Conservation (phyloP, 1,140 invertebrate genomes). For the Drosophila seguyi region DNA sequence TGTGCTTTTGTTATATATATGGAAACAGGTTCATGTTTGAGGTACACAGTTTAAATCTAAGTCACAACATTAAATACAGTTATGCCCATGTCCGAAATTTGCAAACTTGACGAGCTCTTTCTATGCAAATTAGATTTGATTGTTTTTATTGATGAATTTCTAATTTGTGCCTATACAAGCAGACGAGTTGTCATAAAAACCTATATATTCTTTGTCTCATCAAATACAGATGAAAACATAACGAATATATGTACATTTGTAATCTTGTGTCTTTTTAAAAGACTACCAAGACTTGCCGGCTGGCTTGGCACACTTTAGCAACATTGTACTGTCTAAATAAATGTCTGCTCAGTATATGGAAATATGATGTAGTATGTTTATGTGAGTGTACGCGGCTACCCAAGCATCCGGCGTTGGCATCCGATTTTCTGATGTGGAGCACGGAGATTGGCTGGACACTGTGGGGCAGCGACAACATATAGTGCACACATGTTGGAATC, state of each 20-base stretch:
- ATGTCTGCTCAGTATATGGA: slow-evolving; percentile 24
- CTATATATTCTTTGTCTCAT: slow-evolving; percentile 15
- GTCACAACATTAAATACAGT: slow-evolving; percentile 15
- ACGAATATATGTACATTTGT: neutral
- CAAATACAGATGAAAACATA: slow-evolving; percentile 29
- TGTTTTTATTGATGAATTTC: slow-evolving; percentile 62
- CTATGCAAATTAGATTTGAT: slow-evolving; percentile 33
- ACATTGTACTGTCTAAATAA: slow-evolving; percentile 51
- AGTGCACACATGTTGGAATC: slow-evolving; percentile 64
- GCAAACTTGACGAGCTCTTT: slow-evolving; percentile 15
- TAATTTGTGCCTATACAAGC: slow-evolving; percentile 28
- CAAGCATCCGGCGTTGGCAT: slow-evolving; percentile 68
- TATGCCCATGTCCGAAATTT: slow-evolving; percentile 21
- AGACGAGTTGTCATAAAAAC: slow-evolving; percentile 22
- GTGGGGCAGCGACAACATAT: slow-evolving; percentile 40
- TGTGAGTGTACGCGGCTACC: slow-evolving; percentile 18
- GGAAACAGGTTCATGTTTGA: slow-evolving; percentile 7
- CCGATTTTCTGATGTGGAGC: slow-evolving; percentile 65
- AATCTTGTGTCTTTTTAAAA: neutral
- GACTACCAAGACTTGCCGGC: slow-evolving; percentile 14
- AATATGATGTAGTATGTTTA: slow-evolving; percentile 17
- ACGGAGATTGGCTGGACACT: slow-evolving; percentile 66
- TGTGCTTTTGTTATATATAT: neutral
- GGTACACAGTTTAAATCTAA: neutral
- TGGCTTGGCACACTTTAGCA: slow-evolving; percentile 64